Evolutionary conservation across 2,888 invertebrate genomes (phyloP), one percentile per base, ranked within the genome.

Genomic region (Spicauda simplicius): DNA sequence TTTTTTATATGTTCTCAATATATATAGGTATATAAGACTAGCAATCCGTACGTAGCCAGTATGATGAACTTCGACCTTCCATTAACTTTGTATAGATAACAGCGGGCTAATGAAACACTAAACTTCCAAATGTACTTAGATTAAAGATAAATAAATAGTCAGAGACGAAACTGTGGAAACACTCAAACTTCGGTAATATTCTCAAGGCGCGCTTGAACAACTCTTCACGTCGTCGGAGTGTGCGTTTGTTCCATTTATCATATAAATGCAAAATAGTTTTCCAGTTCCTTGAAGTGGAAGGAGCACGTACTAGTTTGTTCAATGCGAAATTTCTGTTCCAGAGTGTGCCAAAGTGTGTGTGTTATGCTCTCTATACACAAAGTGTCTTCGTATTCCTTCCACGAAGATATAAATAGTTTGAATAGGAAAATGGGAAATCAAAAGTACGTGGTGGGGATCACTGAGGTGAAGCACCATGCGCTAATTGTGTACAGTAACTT

Each of bases 391-490:
- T 73, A 74, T 62, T 73, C 68, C 63, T 60, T 76, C n/a, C n/a
- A n/a, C 55, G 11, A 19, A 3, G 11, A 45, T 41, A 4, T 53
- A 2, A 41, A 37, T 20, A 16, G 10, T 16, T 19, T 50, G 18
- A 18, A 18, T 50, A 18, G 0, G 1, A 50, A 18, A 10, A 18
- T 8, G 16, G 18, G 18, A 0, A 18, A 18, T 50, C 18, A 4
- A 0, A 16, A 61, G 8, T 6, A 61, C 3, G 20, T 41, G 14
- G 33, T 16, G 4, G 62, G 41, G 0, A 72, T 80, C 8, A 52
- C 30, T n/a, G 76, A 80, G 0, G 59, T 82, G 0, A 90, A 89
- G 0, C 80, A 84, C 68, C 89, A 90, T 58, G 84, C 81, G 5
- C 75, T 91, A 11, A 79, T 91, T 12, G 85, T 84, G 14, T 87